phyloP scores from a whole-genome alignment of 2,113 vertebrate species.

The Morone saxatilis region DNA sequence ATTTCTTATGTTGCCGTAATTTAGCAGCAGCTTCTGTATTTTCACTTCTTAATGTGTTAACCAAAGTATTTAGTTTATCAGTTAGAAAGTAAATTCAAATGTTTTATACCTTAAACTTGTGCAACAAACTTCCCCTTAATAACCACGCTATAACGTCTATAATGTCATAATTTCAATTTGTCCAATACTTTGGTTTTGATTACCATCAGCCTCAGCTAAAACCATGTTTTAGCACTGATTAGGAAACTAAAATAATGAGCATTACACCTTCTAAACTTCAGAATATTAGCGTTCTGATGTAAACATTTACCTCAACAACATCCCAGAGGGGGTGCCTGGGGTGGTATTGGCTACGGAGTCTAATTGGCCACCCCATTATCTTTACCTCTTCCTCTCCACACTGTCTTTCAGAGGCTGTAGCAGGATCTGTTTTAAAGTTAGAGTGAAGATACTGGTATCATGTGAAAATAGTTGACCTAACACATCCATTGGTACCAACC shows the following conservation, averaged over 20 bases:
- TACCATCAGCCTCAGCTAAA: neutral
- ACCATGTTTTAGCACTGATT: neutral
- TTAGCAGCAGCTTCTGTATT: neutral
- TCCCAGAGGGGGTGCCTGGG: too few species aligned
- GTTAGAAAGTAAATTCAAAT: neutral
- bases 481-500: too few species aligned
- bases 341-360: too few species aligned
- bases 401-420: too few species aligned
- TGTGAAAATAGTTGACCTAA: too few species aligned
- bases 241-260: neutral
- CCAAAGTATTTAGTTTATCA: neutral
- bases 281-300: neutral
- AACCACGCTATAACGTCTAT: neutral
- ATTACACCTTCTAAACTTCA: neutral
- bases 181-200: neutral
- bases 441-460: too few species aligned
- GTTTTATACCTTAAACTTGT: too few species aligned
- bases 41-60: neutral
- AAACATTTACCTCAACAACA: neutral
- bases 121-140: neutral
- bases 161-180: neutral
- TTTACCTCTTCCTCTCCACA: too few species aligned
- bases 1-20: conserved; percentile 4
- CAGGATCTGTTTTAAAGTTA: too few species aligned
- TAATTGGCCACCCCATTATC: too few species aligned